Percentiles rank a stretch among this genome's conserved stretches.
Conservation (phyloP, 2,113 vertebrate species). For the Oplegnathus fasciatus region DNA sequence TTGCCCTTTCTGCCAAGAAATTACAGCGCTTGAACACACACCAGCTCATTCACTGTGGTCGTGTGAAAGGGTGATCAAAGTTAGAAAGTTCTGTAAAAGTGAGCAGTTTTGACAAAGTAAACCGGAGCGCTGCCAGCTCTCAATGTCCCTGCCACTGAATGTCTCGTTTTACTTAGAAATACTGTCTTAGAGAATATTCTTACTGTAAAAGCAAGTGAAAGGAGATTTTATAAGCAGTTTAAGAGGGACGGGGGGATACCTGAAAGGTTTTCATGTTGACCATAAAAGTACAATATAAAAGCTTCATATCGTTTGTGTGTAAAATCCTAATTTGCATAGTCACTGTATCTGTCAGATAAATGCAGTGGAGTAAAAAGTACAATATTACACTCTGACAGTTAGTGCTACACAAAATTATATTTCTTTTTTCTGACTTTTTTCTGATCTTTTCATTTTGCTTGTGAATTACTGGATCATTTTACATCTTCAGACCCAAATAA, state of each 20-base stretch:
- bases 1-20: conserved; percentile 57
- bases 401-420: neutral
- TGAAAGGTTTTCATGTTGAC: neutral
- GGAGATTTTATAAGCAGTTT: conserved; percentile 26
- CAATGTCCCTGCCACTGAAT: conserved; percentile 38
- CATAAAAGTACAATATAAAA: neutral
- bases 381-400: neutral
- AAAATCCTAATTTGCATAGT: neutral
- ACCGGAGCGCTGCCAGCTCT: conserved; percentile 37
- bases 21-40: conserved; percentile 46
- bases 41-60: conserved; percentile 56
- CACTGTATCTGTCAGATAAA: neutral
- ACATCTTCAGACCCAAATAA: conserved; percentile 1
- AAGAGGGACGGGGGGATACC: neutral
- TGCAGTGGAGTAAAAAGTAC: neutral
- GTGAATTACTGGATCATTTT: neutral
- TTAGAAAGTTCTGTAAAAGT: conserved; percentile 53
- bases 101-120: conserved; percentile 63
- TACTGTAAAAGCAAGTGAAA: conserved; percentile 15
- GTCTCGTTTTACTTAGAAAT: conserved; percentile 42
- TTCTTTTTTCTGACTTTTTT: no score
- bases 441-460: no score
- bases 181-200: conserved; percentile 31
- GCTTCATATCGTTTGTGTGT: neutral
- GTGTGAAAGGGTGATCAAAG: conserved; percentile 68